Evolutionary conservation across 2,888 invertebrate species (phyloP).

Genomic region (Synanthedon formicaeformis): DNA sequence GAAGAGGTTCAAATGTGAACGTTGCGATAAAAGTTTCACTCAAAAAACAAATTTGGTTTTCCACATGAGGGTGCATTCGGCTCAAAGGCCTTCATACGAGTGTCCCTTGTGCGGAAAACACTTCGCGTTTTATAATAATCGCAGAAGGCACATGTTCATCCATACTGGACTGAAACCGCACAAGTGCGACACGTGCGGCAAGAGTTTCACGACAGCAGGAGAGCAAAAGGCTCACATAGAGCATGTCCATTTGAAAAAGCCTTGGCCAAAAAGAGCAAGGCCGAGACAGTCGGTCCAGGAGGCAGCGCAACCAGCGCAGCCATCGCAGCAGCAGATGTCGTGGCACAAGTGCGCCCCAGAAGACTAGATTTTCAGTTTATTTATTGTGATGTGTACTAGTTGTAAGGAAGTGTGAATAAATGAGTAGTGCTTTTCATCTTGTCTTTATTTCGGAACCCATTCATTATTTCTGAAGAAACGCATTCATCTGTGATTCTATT

Average conservation of each 20-base stretch:
- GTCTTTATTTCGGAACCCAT: no score
- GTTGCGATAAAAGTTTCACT: slow-evolving; percentile 54
- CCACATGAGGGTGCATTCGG: slow-evolving; percentile 46
- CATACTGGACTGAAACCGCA: slow-evolving; percentile 49
- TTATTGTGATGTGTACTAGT: no score
- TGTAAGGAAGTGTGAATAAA: no score
- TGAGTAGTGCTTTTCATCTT: no score
- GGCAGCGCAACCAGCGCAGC: no score
- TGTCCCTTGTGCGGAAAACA: slow-evolving; percentile 54
- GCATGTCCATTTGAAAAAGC: slow-evolving; percentile 57
- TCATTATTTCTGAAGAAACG: no score
- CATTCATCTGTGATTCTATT: no score
- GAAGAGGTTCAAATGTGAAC: slow-evolving; percentile 51
- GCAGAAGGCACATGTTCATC: slow-evolving; percentile 57
- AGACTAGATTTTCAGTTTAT: no score
- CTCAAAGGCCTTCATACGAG: slow-evolving; percentile 38
- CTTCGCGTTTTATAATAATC: slow-evolving; percentile 53
- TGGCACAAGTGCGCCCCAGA: no score
- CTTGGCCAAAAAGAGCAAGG: slow-evolving; percentile 47
- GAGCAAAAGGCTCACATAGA: slow-evolving; percentile 52
- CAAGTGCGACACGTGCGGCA: slow-evolving; percentile 41
- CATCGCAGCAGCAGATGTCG: no score
- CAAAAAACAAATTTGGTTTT: slow-evolving; percentile 53
- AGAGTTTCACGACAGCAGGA: slow-evolving; percentile 50
- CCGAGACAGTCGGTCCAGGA: slow-evolving; percentile 4